phyloP scores from a whole-genome alignment of 2,888 invertebrate species.

The Halocaridina rubra region DNA sequence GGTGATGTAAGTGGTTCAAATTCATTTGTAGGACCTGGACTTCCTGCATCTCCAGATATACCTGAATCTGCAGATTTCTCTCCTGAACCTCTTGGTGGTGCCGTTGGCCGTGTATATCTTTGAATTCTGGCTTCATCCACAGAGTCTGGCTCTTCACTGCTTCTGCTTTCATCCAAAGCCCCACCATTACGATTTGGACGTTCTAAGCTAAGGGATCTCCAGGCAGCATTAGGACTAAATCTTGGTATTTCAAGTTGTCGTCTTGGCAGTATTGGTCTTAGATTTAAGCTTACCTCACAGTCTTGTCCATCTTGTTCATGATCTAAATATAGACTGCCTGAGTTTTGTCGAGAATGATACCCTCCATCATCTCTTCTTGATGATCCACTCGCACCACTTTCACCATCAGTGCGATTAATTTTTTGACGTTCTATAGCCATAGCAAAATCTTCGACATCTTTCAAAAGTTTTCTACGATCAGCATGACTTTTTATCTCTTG shows the following conservation, averaged over 20 bases:
- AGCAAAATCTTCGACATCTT: constrained; percentile 68
- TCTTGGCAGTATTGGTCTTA: constrained; percentile 83
- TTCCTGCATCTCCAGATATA: constrained; percentile 81
- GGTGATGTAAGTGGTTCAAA: constrained; percentile 53
- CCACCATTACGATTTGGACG: constrained; percentile 46
- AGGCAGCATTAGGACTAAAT: constrained; percentile 86
- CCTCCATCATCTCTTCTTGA: constrained; percentile 58
- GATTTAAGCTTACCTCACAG: constrained; percentile 70
- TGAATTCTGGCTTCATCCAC: constrained; percentile 67
- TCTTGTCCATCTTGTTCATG: constrained; percentile 63
- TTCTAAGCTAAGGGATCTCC: constrained; percentile 74
- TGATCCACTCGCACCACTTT: constrained; percentile 42
- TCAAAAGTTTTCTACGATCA: constrained; percentile 62
- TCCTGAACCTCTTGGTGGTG: constrained; percentile 67
- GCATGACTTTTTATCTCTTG: not conserved
- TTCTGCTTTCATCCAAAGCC: constrained; percentile 57
- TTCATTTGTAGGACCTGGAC: constrained; percentile 69
- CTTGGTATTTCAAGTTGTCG: constrained; percentile 81
- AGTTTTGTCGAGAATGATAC: constrained; percentile 61
- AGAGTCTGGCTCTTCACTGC: constrained; percentile 68
- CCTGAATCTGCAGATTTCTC: constrained; percentile 85
- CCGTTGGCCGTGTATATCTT: constrained; percentile 66
- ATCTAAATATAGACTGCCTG: constrained; percentile 64
- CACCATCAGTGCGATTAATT: constrained; percentile 24
- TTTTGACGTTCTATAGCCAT: constrained; percentile 64